phyloP scores from a whole-genome alignment of 2,113 vertebrate genomes.

The Naja naja region DNA sequence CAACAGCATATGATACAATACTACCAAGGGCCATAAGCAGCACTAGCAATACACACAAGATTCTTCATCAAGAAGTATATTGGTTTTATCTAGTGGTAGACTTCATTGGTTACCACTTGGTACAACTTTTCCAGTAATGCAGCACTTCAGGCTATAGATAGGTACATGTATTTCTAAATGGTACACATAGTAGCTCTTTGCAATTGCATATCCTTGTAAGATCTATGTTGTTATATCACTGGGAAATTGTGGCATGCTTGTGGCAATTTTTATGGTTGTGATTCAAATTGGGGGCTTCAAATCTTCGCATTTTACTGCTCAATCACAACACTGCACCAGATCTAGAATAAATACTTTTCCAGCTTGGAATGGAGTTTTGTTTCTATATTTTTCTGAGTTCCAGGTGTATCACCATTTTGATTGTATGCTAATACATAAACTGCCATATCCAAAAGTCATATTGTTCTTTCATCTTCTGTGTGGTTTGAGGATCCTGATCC shows the following conservation, averaged over 20 bases:
- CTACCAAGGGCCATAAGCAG: neutral
- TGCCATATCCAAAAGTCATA: neutral
- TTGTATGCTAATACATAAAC: neutral
- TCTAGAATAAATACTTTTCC: neutral
- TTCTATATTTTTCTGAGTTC: neutral
- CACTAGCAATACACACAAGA: neutral
- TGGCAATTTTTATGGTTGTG: neutral
- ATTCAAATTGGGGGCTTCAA: neutral
- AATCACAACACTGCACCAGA: neutral
- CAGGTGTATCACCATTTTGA: neutral
- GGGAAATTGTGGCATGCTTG: neutral
- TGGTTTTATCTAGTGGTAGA: neutral
- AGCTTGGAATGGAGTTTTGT: neutral
- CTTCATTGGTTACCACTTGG: neutral
- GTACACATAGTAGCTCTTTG: neutral
- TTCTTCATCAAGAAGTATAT: neutral
- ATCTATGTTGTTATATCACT: neutral
- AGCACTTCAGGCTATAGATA: neutral
- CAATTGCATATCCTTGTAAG: neutral
- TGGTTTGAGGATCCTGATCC: neutral
- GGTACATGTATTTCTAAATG: neutral
- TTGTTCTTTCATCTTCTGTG: neutral
- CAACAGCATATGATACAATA: neutral
- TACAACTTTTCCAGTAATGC: neutral
- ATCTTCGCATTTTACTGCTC: neutral